A percentile compares a stretch with the other conserved stretches of the same genome.
These are phyloP conservation scores for Callaeas wilsoni DNA, from an alignment of 2,113 vertebrate genomes.

Conservation along the genomic window DNA sequence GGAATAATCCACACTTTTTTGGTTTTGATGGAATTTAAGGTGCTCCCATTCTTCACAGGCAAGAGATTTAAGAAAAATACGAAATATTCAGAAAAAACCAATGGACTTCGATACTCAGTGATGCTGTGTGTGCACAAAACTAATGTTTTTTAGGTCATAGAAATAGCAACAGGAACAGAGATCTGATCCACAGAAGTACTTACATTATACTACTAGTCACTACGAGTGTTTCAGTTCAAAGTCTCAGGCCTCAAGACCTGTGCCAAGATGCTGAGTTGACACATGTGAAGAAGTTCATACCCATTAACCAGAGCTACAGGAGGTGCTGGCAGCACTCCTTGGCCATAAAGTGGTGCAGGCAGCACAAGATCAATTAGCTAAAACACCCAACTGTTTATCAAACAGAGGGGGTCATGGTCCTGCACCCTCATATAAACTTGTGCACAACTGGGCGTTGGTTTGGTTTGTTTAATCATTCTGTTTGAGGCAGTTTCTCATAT, in stretches of 20 bases:
- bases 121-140: not conserved
- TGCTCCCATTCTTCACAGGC: not conserved
- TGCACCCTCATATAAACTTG: not conserved
- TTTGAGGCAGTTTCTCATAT: not conserved
- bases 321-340: not conserved
- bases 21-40: not conserved
- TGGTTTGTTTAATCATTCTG: not conserved
- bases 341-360: not conserved
- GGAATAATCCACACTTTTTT: not conserved
- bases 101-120: not conserved
- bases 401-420: rapidly evolving
- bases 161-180: not conserved
- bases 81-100: not conserved
- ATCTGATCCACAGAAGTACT: not conserved
- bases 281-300: not conserved
- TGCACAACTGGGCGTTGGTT: not conserved
- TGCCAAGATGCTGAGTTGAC: not conserved
- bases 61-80: not conserved
- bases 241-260: not conserved
- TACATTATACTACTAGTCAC: not conserved
- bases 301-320: not conserved
- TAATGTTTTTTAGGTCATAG: not conserved
- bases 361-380: not conserved
- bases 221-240: not conserved
- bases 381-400: rapidly evolving